phyloP scores from a whole-genome alignment of 2,113 vertebrate species.

The Thunnus maccoyii region DNA sequence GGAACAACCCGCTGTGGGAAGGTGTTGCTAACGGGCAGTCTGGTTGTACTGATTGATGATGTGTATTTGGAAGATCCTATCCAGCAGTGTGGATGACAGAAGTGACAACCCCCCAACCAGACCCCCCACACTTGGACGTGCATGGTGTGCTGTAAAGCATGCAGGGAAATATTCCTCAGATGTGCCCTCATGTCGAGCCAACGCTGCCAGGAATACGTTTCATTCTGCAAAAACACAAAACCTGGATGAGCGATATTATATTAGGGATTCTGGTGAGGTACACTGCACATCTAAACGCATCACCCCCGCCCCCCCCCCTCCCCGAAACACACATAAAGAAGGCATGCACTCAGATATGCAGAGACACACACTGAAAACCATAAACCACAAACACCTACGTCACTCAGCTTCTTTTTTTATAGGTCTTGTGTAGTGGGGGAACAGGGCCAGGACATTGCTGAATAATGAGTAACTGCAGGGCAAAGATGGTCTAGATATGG shows the following conservation, averaged over 20 bases:
- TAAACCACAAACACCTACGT: conserved; percentile 67
- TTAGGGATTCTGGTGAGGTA: conserved; percentile 39
- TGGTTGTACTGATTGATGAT: conserved; percentile 23
- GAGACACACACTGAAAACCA: conserved; percentile 33
- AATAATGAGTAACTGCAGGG: conserved; percentile 75
- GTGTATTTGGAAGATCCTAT: conserved; percentile 28
- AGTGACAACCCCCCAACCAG: not conserved
- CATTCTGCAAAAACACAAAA: conserved; percentile 40
- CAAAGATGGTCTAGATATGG: conserved; percentile 73
- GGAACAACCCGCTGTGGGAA: not conserved
- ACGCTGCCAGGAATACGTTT: conserved; percentile 48
- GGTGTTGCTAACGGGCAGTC: conserved; percentile 6
- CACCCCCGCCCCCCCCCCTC: not conserved
- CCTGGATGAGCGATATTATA: conserved; percentile 7
- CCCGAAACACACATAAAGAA: conserved; percentile 35
- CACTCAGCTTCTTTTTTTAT: conserved; percentile 39
- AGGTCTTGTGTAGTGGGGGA: conserved; percentile 39
- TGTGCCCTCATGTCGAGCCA: conserved; percentile 60
- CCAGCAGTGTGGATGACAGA: conserved; percentile 27
- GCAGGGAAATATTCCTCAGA: conserved; percentile 59
- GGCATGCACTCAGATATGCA: conserved; percentile 30
- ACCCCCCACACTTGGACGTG: conserved; percentile 2
- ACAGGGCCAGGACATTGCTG: conserved; percentile 67
- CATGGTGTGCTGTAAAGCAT: conserved; percentile 18
- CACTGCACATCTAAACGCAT: conserved; percentile 34